Percentiles rank a stretch among this genome's conserved stretches.
phyloP scores from a whole-genome alignment of 2,797 vertebrate species.

The Sebastiscus albofasciatus region DNA sequence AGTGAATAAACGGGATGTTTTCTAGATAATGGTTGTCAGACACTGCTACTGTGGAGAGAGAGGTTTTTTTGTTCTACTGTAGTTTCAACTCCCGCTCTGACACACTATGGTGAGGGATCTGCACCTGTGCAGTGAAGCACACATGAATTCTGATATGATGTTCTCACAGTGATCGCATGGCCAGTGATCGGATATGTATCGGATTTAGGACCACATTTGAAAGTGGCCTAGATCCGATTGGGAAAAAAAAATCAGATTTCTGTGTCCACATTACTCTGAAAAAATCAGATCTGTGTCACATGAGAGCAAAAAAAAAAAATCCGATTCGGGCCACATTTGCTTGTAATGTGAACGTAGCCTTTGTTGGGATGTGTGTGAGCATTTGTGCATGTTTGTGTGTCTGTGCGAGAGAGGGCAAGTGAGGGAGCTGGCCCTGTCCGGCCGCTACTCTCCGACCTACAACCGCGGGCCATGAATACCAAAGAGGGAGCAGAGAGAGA shows the following conservation, averaged over 20 bases:
- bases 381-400: not conserved
- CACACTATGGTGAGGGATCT: too few relatives aligned
- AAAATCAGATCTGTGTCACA: too few relatives aligned
- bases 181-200: not conserved
- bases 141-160: not conserved
- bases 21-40: not conserved
- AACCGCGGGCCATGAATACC: constrained; percentile 65
- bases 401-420: constrained; percentile 11
- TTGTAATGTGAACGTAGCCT: not conserved
- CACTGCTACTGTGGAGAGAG: not conserved
- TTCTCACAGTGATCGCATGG: not conserved
- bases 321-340: not conserved
- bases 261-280: not conserved
- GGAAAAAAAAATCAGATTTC: too few relatives aligned
- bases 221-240: not conserved
- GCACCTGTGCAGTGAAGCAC: not conserved
- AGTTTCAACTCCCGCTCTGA: rapidly evolving
- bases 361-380: not conserved
- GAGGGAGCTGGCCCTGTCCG: constrained; percentile 43
- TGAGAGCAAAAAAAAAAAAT: not conserved
- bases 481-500: constrained; percentile 54
- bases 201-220: not conserved
- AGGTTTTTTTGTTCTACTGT: not conserved
- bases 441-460: constrained; percentile 15
- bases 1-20: too few relatives aligned